Evolutionary conservation across 2,113 vertebrate species (phyloP), one percentile per base, ranked within the genome.

Genomic region (Osmerus mordax): DNA sequence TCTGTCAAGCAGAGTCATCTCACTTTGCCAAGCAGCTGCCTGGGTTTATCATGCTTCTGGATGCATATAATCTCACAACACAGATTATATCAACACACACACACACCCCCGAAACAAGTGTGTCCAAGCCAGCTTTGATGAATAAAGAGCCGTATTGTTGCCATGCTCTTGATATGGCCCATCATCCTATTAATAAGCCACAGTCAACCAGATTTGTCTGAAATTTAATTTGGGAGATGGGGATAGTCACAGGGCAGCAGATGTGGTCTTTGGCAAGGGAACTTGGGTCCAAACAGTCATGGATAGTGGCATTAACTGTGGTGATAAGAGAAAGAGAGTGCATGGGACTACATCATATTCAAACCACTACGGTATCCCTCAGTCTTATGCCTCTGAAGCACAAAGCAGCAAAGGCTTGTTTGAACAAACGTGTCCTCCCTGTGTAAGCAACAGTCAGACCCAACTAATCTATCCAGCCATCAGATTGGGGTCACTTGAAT

Each of bases 211-310:
- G 78, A 80, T 85, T 83, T 79, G 75, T 63, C 81, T 65, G 64
- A 41, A 77, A 81, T 86, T 78, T 81, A 71, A 87, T 90, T 87
- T 72, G 69, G 70, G 60, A 78, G 81, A 87, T 75, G 75, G 74
- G 78, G 76, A 54, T 58, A 51, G 55, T 41, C 32, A 41, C 71
- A 72, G 79, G 72, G 69, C 73, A 75, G 75, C 88, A 88, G 83
- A 83, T 87, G 84, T 87, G 80, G 3, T 36, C 41, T 76, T 80
- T 87, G 72, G 84, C 75, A 78, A 29, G 16, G 19, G 53, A 21
- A 51, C 15, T 29, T 62, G 63, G 51, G 15, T 52, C 28, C 54
- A 56, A 16, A 18, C 51, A 54, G 62, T 14, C 2, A 41, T 32
- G 36, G 51, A 59, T 7, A 47, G 41, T 47, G 41, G 41, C 41